Conservation (phyloP, 2,113 vertebrate species). For the Muntiacus muntjak region DNA sequence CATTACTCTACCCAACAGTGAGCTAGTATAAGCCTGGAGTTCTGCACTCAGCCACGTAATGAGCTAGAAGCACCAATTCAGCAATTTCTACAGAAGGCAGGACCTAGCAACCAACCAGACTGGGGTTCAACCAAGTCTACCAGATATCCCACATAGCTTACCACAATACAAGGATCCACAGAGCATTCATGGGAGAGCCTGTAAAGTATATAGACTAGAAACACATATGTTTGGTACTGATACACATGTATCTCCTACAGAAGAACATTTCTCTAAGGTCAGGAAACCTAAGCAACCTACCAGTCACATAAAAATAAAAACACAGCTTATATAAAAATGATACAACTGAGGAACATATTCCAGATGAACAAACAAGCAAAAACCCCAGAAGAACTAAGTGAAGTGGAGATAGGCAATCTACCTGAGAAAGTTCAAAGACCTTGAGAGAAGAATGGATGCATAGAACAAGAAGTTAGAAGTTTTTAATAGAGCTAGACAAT, state of each 20-base stretch:
- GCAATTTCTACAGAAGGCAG: background rate
- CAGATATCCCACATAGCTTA: background rate
- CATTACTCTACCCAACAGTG: background rate
- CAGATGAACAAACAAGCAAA: background rate
- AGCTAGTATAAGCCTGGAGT: background rate
- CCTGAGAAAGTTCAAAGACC: background rate
- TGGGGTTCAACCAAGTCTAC: background rate
- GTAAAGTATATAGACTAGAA: background rate
- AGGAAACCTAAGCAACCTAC: background rate
- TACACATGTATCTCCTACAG: background rate
- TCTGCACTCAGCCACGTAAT: background rate
- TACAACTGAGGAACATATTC: background rate
- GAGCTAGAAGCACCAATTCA: too few species aligned
- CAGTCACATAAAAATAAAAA: background rate
- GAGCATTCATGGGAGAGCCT: background rate
- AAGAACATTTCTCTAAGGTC: background rate
- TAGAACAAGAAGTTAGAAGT: background rate
- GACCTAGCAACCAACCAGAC: background rate
- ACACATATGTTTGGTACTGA: background rate
- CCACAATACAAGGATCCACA: background rate
- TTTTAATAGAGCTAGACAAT: background rate
- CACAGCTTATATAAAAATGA: background rate
- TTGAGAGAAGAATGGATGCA: background rate
- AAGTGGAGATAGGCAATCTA: background rate
- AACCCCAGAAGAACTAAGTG: background rate